These are phyloP conservation scores for Hyposoter didymator DNA, from an alignment of 2,888 invertebrate species.

Conservation along the genomic window DNA sequence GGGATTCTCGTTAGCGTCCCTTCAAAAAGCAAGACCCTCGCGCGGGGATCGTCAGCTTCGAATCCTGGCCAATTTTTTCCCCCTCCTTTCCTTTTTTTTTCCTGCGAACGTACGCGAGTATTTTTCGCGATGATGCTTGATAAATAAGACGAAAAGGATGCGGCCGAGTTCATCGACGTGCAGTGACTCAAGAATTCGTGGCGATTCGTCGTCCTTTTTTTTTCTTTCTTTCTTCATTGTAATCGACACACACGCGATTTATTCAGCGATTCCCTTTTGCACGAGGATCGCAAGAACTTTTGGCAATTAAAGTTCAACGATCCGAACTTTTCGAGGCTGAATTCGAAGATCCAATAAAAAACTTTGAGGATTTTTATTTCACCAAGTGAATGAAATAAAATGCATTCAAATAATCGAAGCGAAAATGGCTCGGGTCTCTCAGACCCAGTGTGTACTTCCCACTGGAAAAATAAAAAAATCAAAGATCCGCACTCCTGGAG, in stretches of 20 bases:
- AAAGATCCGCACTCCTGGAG: no score
- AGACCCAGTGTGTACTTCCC: neutral
- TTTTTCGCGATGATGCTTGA: neutral
- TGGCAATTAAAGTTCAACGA: conserved; percentile 51
- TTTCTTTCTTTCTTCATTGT: neutral
- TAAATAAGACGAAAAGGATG: neutral
- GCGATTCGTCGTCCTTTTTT: no score
- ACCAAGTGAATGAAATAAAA: neutral
- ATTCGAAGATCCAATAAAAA: neutral
- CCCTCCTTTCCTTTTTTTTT: neutral
- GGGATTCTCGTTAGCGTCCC: conserved; percentile 31
- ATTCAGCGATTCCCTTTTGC: neutral
- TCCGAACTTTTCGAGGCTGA: neutral
- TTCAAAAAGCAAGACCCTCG: conserved; percentile 31
- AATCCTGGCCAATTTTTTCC: conserved; percentile 7
- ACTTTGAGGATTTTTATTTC: neutral
- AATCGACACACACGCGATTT: neutral
- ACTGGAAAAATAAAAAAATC: no score
- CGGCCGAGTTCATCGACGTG: neutral
- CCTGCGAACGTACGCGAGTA: conserved; percentile 2
- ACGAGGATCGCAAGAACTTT: neutral
- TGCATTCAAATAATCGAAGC: neutral
- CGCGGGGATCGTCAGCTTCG: no score
- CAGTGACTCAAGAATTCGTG: neutral
- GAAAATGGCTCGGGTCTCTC: neutral